Evolutionary conservation across 2,888 invertebrate genomes (phyloP), one percentile per base, ranked within the genome.

Genomic region (Tachystola acroxantha): DNA sequence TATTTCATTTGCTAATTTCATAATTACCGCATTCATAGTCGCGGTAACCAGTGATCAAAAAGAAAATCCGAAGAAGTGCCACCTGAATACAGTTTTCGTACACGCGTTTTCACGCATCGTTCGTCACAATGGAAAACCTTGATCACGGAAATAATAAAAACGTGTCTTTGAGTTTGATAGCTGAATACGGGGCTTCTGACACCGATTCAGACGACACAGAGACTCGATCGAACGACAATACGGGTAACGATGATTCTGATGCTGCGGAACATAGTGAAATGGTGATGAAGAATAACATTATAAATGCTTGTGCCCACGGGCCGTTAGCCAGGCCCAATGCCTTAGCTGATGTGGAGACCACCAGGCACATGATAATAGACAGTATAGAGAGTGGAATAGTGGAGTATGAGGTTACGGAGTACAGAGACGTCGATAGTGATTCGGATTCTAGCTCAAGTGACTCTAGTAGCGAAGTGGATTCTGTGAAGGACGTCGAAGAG

Each of bases 221-320:
- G 44, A 66, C 69, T 12, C 67, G 57, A 37, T 73, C 75, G 3
- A 68, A 73, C 41, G 61, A 61, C 10, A 57, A 65, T 43, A 56
- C 58, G 11, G 68, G 60, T 26, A 72, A 79, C 42, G 77, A 75
- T 37, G 78, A 82, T 47, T 80, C 78, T 2, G 85, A 85, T 41
- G 64, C 73, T 2, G 59, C 68, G 19, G 82, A 82, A 49, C 60
- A 81, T 14, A 86, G 80, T 66, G 84, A 84, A 44, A 86, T 87
- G 85, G 86, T 87, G 40, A 60, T 85, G 41, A 86, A 85, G 48
- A 85, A 87, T 64, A 87, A 86, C 45, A 82, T 86, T 35, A 86
- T 87, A 48, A 87, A 87, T 46, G 86, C 87, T 24, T 85, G 85
- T 49, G 81, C 84, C 43, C 87, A 87, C 52, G 86, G 86, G 3